A percentile compares a stretch with the other conserved stretches of the same genome.
These are phyloP conservation scores for Nomada fucata DNA, from an alignment of 2,888 invertebrate genomes.

Conservation along the genomic window DNA sequence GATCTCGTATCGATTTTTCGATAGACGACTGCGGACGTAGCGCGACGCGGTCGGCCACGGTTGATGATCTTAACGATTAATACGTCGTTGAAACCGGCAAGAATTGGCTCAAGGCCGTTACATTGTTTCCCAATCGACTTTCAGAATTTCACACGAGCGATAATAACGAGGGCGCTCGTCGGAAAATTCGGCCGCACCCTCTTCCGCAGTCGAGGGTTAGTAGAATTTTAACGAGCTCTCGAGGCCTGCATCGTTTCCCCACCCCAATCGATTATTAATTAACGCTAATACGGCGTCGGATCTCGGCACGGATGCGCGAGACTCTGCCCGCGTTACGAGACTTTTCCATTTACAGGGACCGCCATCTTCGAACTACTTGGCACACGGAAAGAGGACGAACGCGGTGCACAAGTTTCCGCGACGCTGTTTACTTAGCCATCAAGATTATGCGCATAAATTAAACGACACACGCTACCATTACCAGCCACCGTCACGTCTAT, in stretches of 20 bases:
- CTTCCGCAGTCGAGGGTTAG: neutral
- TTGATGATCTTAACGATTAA: slow-evolving; percentile 9
- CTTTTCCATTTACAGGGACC: too few species aligned
- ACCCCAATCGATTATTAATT: slow-evolving; percentile 9
- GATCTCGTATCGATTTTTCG: neutral
- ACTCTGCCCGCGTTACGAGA: neutral
- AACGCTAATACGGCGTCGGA: slow-evolving; percentile 8
- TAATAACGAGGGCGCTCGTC: neutral
- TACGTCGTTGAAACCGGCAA: neutral
- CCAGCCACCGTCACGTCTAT: slow-evolving; percentile 37
- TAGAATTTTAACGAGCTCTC: slow-evolving; percentile 6
- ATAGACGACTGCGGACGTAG: neutral
- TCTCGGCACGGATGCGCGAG: neutral
- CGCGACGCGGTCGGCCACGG: too few species aligned
- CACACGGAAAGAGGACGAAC: slow-evolving; percentile 12
- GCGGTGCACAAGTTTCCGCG: neutral
- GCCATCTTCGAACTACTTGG: neutral
- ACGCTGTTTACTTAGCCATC: slow-evolving; percentile 45
- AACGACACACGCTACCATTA: slow-evolving; percentile 35
- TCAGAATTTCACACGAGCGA: neutral
- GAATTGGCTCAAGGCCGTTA: neutral
- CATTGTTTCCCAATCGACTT: neutral
- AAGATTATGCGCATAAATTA: slow-evolving; percentile 52
- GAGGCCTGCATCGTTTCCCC: neutral
- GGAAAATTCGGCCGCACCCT: neutral